phyloP scores from a whole-genome alignment of 1,140 invertebrate genomes.

The Brachionus paranguensis region DNA sequence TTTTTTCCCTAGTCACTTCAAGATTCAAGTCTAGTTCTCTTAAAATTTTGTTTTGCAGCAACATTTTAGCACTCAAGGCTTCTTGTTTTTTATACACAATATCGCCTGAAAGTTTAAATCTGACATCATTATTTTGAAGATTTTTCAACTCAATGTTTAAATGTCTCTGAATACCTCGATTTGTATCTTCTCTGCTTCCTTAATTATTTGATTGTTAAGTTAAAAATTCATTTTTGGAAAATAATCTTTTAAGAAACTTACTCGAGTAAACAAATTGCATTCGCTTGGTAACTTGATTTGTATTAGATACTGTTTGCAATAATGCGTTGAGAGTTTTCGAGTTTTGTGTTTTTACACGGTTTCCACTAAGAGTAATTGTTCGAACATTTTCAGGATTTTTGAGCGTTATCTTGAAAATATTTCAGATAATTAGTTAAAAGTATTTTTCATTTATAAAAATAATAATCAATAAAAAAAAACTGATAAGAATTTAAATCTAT shows the following conservation, averaged over 20 bases:
- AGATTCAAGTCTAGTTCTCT: slow-evolving; percentile 6
- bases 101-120: slow-evolving; percentile 13
- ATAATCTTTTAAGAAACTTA: not conserved
- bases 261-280: not conserved
- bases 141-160: slow-evolving; percentile 11
- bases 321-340: not conserved
- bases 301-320: not conserved
- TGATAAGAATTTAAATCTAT: not conserved
- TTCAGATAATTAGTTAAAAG: not conserved
- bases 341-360: not conserved
- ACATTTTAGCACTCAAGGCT: not conserved
- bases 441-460: not conserved
- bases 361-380: not conserved
- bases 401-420: not conserved
- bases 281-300: not conserved
- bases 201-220: not conserved
- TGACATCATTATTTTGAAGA: not conserved
- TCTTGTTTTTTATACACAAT: slow-evolving; percentile 8
- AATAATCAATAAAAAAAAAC: not conserved
- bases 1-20: not conserved
- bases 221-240: not conserved
- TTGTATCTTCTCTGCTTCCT: slow-evolving; percentile 9
- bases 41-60: slow-evolving; percentile 4
- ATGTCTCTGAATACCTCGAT: slow-evolving; percentile 1
- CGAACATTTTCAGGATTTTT: slow-evolving; percentile 33